phyloP scores from a whole-genome alignment of 92 coral and sea anemone species.

The Phymanthus crucifer region DNA sequence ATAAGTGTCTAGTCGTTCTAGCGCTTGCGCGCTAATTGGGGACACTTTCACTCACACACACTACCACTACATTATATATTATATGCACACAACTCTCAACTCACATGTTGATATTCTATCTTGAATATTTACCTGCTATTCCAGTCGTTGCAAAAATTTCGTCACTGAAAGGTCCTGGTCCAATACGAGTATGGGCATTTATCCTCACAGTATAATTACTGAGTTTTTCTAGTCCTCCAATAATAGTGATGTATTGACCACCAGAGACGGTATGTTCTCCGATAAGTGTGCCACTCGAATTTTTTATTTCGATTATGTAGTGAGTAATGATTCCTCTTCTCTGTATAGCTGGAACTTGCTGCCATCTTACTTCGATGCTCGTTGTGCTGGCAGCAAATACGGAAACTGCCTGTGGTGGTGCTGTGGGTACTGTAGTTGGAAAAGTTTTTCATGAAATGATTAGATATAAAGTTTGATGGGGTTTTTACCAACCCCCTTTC shows the following conservation, averaged over 20 bases:
- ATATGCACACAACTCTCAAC: no score
- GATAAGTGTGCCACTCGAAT: conserved; percentile 1
- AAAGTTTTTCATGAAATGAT: background rate
- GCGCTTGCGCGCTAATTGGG: no score
- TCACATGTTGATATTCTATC: no score
- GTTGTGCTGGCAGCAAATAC: conserved; percentile 27
- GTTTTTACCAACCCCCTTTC: no score
- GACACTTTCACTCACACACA: no score
- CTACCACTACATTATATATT: no score
- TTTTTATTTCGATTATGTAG: conserved; percentile 2
- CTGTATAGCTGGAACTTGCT: conserved; percentile 35
- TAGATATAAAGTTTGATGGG: background rate
- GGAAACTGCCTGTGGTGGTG: conserved; percentile 47
- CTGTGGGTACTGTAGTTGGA: conserved; percentile 44
- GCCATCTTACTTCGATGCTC: conserved; percentile 47
- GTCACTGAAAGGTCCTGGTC: conserved; percentile 47
- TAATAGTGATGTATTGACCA: background rate
- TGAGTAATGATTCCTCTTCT: conserved; percentile 45
- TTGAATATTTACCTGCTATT: conserved; percentile 36
- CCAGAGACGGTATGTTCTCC: background rate
- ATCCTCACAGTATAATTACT: conserved; percentile 51
- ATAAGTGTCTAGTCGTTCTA: no score
- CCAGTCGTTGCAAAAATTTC: conserved; percentile 29
- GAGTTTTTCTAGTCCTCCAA: conserved; percentile 7
- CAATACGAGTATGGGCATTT: conserved; percentile 28